Conservation (phyloP, 2,113 vertebrate genomes). For the Eptatretus burgeri region DNA sequence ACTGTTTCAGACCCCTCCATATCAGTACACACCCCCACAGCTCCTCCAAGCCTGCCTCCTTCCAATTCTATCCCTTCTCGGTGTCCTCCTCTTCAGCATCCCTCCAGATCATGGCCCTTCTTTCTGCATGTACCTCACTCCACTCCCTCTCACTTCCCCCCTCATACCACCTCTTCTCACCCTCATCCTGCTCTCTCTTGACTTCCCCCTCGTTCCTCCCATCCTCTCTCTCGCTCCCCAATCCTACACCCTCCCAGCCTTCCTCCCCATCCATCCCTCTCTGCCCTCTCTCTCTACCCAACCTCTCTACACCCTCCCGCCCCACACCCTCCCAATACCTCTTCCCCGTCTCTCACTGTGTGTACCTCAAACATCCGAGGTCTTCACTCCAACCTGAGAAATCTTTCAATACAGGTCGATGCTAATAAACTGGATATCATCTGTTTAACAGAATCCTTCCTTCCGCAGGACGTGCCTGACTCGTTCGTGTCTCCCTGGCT, state of each 20-base stretch:
- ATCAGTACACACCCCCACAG: too few relatives aligned
- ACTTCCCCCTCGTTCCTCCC: background rate
- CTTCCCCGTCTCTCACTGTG: too few relatives aligned
- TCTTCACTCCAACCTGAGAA: too few relatives aligned
- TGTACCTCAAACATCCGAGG: too few relatives aligned
- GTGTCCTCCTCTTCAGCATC: background rate
- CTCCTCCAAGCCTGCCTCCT: background rate
- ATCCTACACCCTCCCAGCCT: background rate
- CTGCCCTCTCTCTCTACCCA: background rate
- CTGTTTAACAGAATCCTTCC: too few relatives aligned
- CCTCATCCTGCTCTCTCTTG: too few relatives aligned
- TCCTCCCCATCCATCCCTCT: background rate
- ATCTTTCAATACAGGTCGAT: too few relatives aligned
- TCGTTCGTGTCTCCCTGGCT: too few relatives aligned
- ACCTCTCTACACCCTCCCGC: background rate
- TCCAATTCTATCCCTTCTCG: background rate
- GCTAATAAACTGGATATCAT: too few relatives aligned
- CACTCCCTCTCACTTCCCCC: background rate
- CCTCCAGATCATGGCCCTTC: background rate
- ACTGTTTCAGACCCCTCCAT: too few relatives aligned
- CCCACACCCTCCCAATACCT: background rate
- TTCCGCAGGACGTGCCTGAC: too few relatives aligned
- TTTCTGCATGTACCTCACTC: background rate
- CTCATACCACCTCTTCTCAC: background rate
- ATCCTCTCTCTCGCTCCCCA: background rate